Base-by-base conservation (phyloP, 2,113 vertebrate genomes). In the Chaetodon trifascialis region DNA sequence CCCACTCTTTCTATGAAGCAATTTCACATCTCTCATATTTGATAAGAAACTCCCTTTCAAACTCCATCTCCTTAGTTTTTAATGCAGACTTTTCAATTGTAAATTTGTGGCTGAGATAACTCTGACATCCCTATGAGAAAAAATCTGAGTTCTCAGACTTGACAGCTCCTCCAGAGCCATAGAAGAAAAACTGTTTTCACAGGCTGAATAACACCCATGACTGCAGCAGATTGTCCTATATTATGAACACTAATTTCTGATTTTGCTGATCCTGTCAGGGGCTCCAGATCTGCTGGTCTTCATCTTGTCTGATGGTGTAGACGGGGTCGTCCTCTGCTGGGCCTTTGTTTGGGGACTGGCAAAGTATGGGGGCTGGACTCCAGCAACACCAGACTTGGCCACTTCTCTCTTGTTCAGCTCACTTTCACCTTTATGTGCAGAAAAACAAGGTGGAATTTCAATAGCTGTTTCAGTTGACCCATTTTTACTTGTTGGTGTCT, bases 171-270 rank as follows among this genome's bases (percentile, higher is more conserved):
- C 66, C 25, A 52, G 66, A 36, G 9, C 9, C 64, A 66, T 19
- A 1, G 44, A 2, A 67, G 4, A 36, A 21, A 1, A 2, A 21
- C 2, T 21, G 34, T 36, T 36, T 36, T 38, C 58, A 60, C 8
- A 17, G 5, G 23, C 23, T 17, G 47, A 74, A 11, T 56, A 52
- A 34, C 34, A 73, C 11, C 16, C 42, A 55, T 46, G 40, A 66
- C 5, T 44, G 11, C 44, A n/a, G 64, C 40, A 10, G 12, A 56
- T 2, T 66, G 21, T 23, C 19, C 21, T 8, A 0, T 25, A 7
- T 76, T 17, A n/a, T 5, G 11, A 98, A 40, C 96, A 98, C 85
- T 99, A 98, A 94, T 98, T 98, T 54, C 96, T 95, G 81, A 97
- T 93, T 92, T 89, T 96, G 46, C 49, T 54, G 15, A 7, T 75